Conservation (phyloP, 2,113 vertebrate species). For the Bambusicola thoracicus region DNA sequence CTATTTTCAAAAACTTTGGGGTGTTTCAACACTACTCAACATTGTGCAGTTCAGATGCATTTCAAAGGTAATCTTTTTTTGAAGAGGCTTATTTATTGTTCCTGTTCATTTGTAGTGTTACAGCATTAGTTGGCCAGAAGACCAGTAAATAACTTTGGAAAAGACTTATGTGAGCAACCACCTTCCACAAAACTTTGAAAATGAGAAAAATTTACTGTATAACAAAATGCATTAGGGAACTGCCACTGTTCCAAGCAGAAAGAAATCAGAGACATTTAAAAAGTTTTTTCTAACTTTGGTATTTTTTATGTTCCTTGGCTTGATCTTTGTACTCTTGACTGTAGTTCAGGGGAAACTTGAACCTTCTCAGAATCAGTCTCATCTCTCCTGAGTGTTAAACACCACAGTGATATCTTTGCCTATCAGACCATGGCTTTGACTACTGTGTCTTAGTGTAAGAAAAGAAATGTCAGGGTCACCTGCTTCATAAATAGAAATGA, state of each 20-base stretch:
- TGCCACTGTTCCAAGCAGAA: background rate
- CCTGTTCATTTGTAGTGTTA: background rate
- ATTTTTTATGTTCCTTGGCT: background rate
- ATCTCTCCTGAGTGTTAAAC: background rate
- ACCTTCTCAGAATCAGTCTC: background rate
- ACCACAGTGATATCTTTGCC: background rate
- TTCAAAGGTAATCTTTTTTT: background rate
- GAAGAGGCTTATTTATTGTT: background rate
- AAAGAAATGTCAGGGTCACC: background rate
- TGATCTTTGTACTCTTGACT: background rate
- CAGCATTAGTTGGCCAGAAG: background rate
- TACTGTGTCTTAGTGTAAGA: background rate
- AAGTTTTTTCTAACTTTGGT: background rate
- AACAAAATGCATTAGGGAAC: background rate
- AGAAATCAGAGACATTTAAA: background rate
- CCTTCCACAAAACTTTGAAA: background rate
- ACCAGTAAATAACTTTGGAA: background rate
- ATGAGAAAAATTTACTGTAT: background rate
- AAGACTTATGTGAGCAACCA: accelerated
- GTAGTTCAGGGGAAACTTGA: background rate
- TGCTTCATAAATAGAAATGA: background rate
- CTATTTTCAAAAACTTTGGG: background rate
- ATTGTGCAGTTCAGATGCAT: background rate
- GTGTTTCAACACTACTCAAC: background rate
- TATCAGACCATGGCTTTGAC: background rate